Evolutionary conservation across 1,140 invertebrate species (phyloP).

Genomic region (Drosophila asahinai): DNA sequence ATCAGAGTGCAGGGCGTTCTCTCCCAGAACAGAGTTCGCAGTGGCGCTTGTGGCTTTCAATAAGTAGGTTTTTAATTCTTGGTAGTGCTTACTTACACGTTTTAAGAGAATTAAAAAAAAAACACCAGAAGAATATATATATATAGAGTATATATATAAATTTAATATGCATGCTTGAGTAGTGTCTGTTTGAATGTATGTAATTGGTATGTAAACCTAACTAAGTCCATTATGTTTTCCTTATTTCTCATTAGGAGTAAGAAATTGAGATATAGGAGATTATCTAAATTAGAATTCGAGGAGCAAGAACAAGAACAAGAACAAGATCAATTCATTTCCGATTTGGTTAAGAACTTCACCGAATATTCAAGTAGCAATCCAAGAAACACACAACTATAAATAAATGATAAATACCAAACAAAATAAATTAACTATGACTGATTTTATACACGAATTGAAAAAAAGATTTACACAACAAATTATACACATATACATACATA

Average conservation of each 20-base stretch:
- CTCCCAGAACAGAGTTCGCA: conserved; percentile 2
- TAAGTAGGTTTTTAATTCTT: conserved; percentile 49
- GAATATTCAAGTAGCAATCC: conserved; percentile 47
- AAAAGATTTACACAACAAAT: conserved; percentile 73
- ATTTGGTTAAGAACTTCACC: conserved; percentile 39
- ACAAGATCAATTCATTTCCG: conserved; percentile 40
- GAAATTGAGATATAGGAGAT: conserved; percentile 11
- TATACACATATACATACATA: conserved; percentile 70
- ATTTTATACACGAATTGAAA: conserved; percentile 77
- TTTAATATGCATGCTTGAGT: conserved; percentile 61
- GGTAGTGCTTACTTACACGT: conserved; percentile 38
- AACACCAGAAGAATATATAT: conserved; percentile 16
- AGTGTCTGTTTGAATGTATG: conserved; percentile 64
- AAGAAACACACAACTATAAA: conserved; percentile 42
- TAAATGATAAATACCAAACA: conserved; percentile 68
- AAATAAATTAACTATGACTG: conserved; percentile 77
- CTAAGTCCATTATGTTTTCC: conserved; percentile 6
- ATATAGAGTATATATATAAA: conserved; percentile 9
- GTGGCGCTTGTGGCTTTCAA: conserved; percentile 28
- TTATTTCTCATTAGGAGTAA: conserved; percentile 19
- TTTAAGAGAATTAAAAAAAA: conserved; percentile 21
- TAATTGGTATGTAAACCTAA: conserved; percentile 38
- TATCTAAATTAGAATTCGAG: conserved; percentile 19
- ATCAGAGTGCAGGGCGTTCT: conserved; percentile 11
- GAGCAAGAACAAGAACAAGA: conserved; percentile 28